Evolutionary conservation across 1,140 invertebrate species (phyloP).

Genomic region (Musca domestica): DNA sequence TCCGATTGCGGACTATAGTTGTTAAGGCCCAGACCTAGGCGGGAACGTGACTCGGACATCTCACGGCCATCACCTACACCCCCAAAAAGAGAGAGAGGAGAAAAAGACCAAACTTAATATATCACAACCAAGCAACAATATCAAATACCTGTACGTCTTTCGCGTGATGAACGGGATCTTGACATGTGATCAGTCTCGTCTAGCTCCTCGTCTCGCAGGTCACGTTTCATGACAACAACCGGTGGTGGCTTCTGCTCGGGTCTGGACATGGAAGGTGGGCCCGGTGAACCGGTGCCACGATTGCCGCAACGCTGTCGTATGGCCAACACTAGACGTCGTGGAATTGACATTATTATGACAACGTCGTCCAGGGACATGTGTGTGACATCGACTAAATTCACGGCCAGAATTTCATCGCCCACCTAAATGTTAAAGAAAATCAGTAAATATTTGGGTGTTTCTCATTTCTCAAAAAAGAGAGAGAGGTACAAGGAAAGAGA

Average conservation of each 20-base stretch:
- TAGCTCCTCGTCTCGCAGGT: constrained; percentile 79
- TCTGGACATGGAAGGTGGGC: constrained; percentile 59
- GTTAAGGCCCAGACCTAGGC: constrained; percentile 66
- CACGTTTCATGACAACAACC: constrained; percentile 90
- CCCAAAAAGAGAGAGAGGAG: constrained; percentile 19
- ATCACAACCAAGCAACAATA: constrained; percentile 39
- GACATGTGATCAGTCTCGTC: constrained; percentile 58
- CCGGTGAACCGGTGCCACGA: constrained; percentile 65
- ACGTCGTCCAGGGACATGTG: constrained; percentile 98
- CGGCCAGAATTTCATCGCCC: constrained; percentile 97
- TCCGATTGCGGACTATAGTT: constrained; percentile 66
- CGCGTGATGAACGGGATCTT: constrained; percentile 54
- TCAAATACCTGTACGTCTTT: constrained; percentile 58
- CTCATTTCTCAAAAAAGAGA: not conserved
- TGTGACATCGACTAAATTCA: constrained; percentile 96
- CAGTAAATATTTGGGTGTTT: not conserved
- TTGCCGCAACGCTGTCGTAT: constrained; percentile 74
- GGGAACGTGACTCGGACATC: constrained; percentile 69
- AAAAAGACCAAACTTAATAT: constrained; percentile 37
- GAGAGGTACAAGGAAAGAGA: not conserved
- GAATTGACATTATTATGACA: constrained; percentile 99
- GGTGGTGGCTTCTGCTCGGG: constrained; percentile 85
- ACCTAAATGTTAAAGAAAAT: constrained; percentile 59
- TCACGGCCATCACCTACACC: constrained; percentile 70
- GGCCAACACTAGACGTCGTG: constrained; percentile 87